Evolutionary conservation across 2,888 invertebrate genomes (phyloP), one percentile per base, ranked within the genome.

Genomic region (Deilephila porcellus): DNA sequence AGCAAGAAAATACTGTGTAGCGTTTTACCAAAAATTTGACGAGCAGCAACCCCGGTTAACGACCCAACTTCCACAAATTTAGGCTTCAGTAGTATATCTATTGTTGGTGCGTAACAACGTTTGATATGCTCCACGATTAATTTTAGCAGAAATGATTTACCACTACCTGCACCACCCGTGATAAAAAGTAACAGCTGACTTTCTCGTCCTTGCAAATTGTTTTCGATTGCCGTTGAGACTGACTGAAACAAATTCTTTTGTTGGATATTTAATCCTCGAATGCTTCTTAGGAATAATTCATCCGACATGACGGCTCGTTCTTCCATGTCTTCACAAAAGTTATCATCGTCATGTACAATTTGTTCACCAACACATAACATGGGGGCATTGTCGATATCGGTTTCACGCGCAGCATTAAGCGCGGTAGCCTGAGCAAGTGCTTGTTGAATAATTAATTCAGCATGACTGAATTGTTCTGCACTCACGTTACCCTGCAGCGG

Each of bases 391-490:
- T 17, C 70, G 70, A n/a, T 32, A 71, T 72, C 3, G 4, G 72
- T 72, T 56, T 75, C 74, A 71, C 73, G 72, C 17, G 71, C 71
- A 67, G 74, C 75, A 74, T 75, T 74, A 25, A 75, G 71, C 20
- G 75, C 74, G 8, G 34, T 37, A 5, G 62, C 72, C 53, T 76
- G 73, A 6, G 74, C 73, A 52, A 74, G 2, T 56, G 74, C 75
- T 71, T 76, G 75, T 8, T 76, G 74, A 56, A n/a, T 73, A 11
- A 78, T 70, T 76, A 37, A 67, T 71, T 78, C 76, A 53, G 72
- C 73, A 8, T 78, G 19, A 73, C 17, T 62, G 19, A 77, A 77
- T 63, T 76, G 34, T 73, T 76, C 76, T 11, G 75, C 64, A n/a
- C n/a, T n/a, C n/a, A 74, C 64, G 7, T 76, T 75, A 1, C 59